Base-by-base conservation (phyloP, 2,797 vertebrate species). In the Clarias fuscus region DNA sequence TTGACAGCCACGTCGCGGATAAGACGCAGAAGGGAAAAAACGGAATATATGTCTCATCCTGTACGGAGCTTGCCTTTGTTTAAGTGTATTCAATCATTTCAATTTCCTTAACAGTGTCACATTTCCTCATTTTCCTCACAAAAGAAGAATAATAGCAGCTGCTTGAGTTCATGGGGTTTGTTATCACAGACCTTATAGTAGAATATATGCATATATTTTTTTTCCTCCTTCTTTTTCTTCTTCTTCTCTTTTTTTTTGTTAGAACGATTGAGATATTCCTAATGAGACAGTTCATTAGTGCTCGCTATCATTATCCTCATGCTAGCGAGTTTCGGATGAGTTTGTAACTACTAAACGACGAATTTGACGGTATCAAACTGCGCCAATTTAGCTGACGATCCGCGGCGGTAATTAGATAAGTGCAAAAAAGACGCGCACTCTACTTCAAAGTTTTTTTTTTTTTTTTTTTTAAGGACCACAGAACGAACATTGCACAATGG, bases 361-460 rank as follows among this genome's bases (percentile, higher is more conserved):
- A 87, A 68, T 67, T 65, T 64, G 67, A 59, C 82, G 20, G 24
- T 71, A 58, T 86, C 64, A 77, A 61, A 87, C 82, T 70, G 80
- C 75, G 79, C 48, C 75, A 80, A 84, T 82, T 83, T 88, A 65
- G 68, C 84, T 48, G 43, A 78, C 81, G 73, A 71, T 87, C 73
- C 79, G 64, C 33, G 59, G 58, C 75, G 11, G 83, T 89, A 87
- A 91, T 90, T 84, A 90, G 80, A 86, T 71, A 84, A 77, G 77
- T 48, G 43, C 8, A 40, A n/a, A n/a, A 33, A 82, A 85, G 59
- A 62, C 65, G 37, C 71, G 53, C 30, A 22, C 30, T 33, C 88
- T 70, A 88, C 84, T 92, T 85, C 86, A 92, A 91, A 93, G 91
- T 88, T 5, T 72, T 85, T 62, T 62, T 62, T 62, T 62, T 56